Conservation (phyloP, 2,797 vertebrate species). For the Eulemur mongoz region DNA sequence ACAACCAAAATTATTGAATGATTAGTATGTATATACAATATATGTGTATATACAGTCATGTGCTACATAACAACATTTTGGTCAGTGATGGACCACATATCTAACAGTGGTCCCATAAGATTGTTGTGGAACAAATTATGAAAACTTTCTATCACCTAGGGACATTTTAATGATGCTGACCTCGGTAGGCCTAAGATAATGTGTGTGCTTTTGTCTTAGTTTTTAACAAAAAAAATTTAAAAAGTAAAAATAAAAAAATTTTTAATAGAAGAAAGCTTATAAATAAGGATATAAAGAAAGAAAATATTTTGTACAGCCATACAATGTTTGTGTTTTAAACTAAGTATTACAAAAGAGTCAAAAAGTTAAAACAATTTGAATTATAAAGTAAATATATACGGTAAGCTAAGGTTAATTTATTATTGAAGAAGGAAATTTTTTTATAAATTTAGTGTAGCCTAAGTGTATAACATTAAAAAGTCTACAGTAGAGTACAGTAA, state of each 20-base stretch:
- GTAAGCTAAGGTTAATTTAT: not conserved
- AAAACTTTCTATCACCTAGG: not conserved
- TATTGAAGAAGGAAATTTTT: not conserved
- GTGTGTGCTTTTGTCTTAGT: not conserved
- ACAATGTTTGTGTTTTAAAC: not conserved
- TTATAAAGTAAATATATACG: not conserved
- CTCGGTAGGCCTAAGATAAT: not conserved
- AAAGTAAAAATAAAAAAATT: not conserved
- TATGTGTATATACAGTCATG: not conserved
- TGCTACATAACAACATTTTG: not conserved
- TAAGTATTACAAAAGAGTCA: not conserved
- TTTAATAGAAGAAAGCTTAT: not conserved
- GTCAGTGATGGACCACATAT: not conserved
- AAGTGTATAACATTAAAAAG: not conserved
- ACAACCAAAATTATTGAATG: not conserved
- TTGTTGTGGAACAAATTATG: not conserved
- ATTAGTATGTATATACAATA: too few relatives aligned
- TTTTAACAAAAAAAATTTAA: not conserved
- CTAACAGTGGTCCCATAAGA: not conserved
- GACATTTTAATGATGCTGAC: not conserved
- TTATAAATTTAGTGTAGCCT: not conserved
- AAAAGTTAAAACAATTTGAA: not conserved
- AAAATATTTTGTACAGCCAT: not conserved
- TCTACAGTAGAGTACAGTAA: not conserved
- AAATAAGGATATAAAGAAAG: not conserved